Percentiles rank a stretch among this genome's conserved stretches.
These are phyloP conservation scores for Stegophylla sp. DNA, from an alignment of 2,888 invertebrate species.

Conservation along the genomic window DNA sequence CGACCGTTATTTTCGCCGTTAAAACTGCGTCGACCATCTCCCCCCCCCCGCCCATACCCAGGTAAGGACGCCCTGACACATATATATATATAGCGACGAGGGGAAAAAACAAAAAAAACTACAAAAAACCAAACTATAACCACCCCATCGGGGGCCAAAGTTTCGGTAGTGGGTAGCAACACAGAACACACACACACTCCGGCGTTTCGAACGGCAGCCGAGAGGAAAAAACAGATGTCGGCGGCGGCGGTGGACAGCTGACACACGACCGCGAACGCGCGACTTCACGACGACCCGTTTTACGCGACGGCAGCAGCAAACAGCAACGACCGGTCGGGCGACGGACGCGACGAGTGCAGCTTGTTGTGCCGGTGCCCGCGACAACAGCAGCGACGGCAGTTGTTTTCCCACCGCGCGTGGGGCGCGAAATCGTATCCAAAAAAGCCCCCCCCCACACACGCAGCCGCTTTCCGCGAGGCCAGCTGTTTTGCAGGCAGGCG, in stretches of 20 bases:
- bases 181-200: neutral
- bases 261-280: neutral
- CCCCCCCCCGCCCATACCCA: no score
- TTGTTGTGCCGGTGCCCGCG: neutral
- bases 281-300: no score
- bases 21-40: no score
- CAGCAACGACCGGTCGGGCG: neutral
- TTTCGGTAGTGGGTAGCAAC: no score
- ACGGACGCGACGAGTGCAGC: slow-evolving; percentile 14
- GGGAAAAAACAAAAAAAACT: no score
- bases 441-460: neutral
- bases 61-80: no score
- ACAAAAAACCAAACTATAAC: no score
- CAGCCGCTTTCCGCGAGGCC: neutral
- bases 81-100: no score
- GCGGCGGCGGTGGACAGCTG: slow-evolving; percentile 2
- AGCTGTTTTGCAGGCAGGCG: neutral
- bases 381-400: slow-evolving; percentile 5
- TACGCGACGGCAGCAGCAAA: neutral
- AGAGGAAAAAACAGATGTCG: neutral
- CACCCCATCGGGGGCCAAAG: no score
- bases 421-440: neutral
- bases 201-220: neutral
- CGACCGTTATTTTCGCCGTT: no score
- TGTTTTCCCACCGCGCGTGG: slow-evolving; percentile 32